Base-by-base conservation (phyloP, 2,113 vertebrate species). In the Hepsetus odoe region DNA sequence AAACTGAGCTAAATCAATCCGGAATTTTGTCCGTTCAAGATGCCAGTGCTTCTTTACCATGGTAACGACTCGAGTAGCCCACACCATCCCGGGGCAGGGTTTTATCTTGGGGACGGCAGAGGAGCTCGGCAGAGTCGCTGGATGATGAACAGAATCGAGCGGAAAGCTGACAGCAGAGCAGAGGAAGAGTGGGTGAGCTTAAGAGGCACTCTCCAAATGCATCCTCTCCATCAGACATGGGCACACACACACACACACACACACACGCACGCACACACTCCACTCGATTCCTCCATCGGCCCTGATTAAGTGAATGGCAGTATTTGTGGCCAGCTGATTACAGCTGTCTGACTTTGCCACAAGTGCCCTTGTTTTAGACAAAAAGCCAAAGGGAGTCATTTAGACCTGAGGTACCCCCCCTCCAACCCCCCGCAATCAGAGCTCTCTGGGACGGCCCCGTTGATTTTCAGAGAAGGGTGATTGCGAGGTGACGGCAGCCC, bases 271-370 rank as follows among this genome's bases (percentile, higher is more conserved):
- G 18, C 49, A 58, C 62, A 33, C 67, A 26, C 68, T 58, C 30
- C 64, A 56, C 71, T 74, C 42, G 61, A 59, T 67, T 81, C 75
- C 70, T 78, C 64, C 75, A 66, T 75, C 55, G 35, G 70, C 26
- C 24, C 72, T 79, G 79, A 79, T 84, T 84, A 75, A 76, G 79
- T 67, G 76, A 79, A 81, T 68, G 72, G 77, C 75, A 75, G 83
- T 79, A 75, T 80, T 72, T 78, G 74, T 74, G 73, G 76, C 76
- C 76, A 67, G 72, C 62, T 82, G 83, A 84, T 82, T 79, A 82
- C 80, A 72, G 75, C 80, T 65, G 80, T 82, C 80, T 81, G 71
- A 81, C 80, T 84, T 79, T 82, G 66, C 67, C 68, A 82, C 80
- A 79, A 84, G 83, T 74, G 72, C 80, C 77, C 83, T 79, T 74